These are phyloP conservation scores for Chymomyza caudatula DNA, from an alignment of 2,888 invertebrate genomes.

Conservation along the genomic window DNA sequence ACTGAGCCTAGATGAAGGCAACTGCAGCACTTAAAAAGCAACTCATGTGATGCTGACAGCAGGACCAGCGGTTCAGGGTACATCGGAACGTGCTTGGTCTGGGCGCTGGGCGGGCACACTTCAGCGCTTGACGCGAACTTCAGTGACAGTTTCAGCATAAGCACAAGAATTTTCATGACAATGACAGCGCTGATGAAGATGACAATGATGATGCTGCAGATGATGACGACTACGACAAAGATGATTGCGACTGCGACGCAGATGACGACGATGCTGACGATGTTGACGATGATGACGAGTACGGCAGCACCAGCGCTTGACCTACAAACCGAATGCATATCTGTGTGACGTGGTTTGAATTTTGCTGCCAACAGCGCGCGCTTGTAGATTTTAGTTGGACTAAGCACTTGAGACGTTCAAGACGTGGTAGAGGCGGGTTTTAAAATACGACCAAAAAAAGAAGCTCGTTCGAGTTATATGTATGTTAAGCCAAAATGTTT, in stretches of 20 bases:
- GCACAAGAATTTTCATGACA: slow-evolving; percentile 45
- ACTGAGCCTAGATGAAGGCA: neutral
- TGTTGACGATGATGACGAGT: slow-evolving; percentile 20
- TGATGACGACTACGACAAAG: slow-evolving; percentile 24
- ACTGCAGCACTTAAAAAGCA: neutral
- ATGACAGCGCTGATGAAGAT: slow-evolving; percentile 28
- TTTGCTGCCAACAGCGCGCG: neutral
- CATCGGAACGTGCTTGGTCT: neutral
- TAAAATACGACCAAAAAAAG: neutral
- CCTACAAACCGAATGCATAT: slow-evolving; percentile 41
- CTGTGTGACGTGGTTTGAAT: slow-evolving; percentile 12
- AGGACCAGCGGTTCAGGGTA: neutral
- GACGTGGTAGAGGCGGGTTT: neutral
- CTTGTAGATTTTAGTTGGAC: neutral
- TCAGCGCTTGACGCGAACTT: slow-evolving; percentile 23
- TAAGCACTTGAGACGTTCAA: neutral
- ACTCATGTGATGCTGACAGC: neutral
- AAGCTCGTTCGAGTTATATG: neutral
- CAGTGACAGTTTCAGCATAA: slow-evolving; percentile 48
- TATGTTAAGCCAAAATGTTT: neutral
- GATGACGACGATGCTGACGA: slow-evolving; percentile 3
- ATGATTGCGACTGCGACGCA: neutral
- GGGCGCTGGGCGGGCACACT: neutral
- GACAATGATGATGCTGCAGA: slow-evolving; percentile 10
- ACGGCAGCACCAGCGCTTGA: slow-evolving; percentile 44